These are phyloP conservation scores for Anneissia japonica DNA, from an alignment of 35 echinoderm and acorn worm species.

Conservation along the genomic window DNA sequence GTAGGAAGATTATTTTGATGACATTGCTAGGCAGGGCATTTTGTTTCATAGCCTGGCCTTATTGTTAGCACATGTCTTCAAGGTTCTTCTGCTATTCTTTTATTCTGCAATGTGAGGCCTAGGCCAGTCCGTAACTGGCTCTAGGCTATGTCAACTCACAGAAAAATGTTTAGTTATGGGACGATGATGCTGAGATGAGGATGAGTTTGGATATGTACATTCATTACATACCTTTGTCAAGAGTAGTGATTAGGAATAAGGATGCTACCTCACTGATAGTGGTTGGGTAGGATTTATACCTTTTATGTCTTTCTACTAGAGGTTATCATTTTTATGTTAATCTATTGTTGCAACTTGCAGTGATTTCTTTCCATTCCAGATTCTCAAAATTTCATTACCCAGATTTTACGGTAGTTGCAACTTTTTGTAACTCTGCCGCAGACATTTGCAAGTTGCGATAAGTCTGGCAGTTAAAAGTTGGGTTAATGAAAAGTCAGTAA, in stretches of 20 bases:
- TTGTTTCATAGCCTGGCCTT: not conserved
- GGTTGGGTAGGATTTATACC: not conserved
- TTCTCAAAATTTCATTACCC: no score
- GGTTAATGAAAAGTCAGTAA: no score
- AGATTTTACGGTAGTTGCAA: no score
- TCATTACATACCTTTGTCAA: not conserved
- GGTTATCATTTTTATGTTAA: no score
- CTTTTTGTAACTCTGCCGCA: no score
- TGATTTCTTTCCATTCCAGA: no score
- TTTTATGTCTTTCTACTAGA: no score
- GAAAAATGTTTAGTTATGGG: not conserved
- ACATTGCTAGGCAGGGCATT: not conserved
- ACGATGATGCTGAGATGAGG: not conserved
- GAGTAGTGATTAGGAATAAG: not conserved
- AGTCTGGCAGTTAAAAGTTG: no score
- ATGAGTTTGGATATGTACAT: not conserved
- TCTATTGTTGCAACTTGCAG: no score
- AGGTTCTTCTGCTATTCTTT: not conserved
- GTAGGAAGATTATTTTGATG: not conserved
- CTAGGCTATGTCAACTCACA: not conserved
- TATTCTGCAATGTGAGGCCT: not conserved
- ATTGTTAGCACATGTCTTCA: not conserved
- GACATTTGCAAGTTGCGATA: no score
- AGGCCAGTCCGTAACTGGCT: not conserved
- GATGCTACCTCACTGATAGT: not conserved